These are phyloP conservation scores for Pomacea canaliculata DNA, from an alignment of 2,888 invertebrate genomes.

Conservation along the genomic window DNA sequence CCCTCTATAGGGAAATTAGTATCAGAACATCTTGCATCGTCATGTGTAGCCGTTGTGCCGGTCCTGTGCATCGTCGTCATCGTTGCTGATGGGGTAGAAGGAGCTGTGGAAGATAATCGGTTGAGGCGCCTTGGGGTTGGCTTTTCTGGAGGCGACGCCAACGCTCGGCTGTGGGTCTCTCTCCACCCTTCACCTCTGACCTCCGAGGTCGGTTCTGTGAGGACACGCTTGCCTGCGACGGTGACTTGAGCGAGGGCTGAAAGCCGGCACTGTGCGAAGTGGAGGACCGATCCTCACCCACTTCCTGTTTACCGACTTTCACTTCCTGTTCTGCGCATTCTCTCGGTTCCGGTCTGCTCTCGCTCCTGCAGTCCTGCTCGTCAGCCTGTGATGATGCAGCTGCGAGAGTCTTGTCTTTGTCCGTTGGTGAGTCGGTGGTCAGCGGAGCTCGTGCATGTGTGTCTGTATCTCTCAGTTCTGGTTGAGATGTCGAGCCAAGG, in stretches of 20 bases:
- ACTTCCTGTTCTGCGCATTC: background rate
- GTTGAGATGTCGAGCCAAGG: too few relatives aligned
- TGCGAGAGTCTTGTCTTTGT: too few relatives aligned
- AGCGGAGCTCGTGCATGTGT: background rate
- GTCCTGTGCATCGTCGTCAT: background rate
- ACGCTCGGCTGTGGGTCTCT: background rate
- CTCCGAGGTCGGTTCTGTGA: background rate
- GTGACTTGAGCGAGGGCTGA: background rate
- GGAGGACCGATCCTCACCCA: background rate
- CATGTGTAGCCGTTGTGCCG: background rate
- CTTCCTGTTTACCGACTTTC: background rate
- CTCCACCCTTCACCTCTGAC: background rate
- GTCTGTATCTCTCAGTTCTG: background rate
- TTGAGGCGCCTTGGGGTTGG: constrained; percentile 9
- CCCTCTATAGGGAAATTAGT: too few relatives aligned
- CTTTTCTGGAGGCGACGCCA: background rate
- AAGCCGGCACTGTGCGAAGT: background rate
- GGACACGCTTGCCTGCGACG: constrained; percentile 1
- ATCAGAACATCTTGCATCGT: too few relatives aligned
- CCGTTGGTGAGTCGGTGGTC: too few relatives aligned
- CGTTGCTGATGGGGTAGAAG: constrained; percentile 14
- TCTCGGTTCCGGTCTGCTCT: too few relatives aligned
- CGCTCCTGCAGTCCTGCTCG: too few relatives aligned
- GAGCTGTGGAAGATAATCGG: constrained; percentile 16
- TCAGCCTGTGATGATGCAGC: too few relatives aligned